These are phyloP conservation scores for Picathartes gymnocephalus DNA, from an alignment of 2,113 vertebrate genomes.

Conservation along the genomic window DNA sequence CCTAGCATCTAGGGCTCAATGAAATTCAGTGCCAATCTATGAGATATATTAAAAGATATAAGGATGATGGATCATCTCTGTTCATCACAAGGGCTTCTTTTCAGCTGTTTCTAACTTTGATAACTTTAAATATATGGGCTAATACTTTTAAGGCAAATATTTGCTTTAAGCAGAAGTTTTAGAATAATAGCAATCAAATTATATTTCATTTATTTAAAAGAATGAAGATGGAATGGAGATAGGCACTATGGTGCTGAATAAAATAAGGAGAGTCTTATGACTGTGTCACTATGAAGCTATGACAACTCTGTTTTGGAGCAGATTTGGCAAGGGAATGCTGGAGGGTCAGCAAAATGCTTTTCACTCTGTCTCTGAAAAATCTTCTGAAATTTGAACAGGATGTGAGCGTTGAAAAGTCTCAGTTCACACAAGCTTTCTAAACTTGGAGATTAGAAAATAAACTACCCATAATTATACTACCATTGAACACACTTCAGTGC, in stretches of 20 bases:
- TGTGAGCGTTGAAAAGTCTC: not conserved
- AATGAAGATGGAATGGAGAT: not conserved
- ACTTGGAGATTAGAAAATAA: not conserved
- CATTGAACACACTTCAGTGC: not conserved
- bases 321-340: not conserved
- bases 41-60: not conserved
- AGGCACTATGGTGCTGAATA: not conserved
- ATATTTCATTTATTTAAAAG: not conserved
- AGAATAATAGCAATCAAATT: not conserved
- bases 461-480: not conserved
- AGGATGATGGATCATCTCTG: not conserved
- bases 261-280: not conserved
- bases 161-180: not conserved
- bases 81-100: not conserved
- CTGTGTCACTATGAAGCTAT: not conserved
- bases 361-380: conserved; percentile 23
- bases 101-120: not conserved
- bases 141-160: not conserved
- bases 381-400: conserved; percentile 19
- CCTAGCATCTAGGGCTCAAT: not conserved
- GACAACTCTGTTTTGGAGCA: not conserved
- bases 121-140: not conserved
- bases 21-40: not conserved
- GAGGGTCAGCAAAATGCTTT: conserved; percentile 9
- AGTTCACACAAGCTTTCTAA: conserved; percentile 6